Conservation (phyloP, 2,113 vertebrate genomes). For the Rattus norvegicus region DNA sequence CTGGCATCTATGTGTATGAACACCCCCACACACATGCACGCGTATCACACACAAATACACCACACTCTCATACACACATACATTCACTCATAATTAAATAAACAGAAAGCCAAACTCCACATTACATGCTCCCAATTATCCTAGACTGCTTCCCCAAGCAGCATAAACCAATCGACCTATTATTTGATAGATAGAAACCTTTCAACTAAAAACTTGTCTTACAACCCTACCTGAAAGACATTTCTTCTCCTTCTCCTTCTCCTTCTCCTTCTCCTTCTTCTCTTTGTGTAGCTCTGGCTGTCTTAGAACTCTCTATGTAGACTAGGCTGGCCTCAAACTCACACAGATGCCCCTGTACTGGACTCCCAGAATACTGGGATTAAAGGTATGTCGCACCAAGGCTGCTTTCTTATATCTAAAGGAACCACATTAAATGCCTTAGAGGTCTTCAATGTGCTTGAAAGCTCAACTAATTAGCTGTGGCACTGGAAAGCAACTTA, state of each 20-base stretch:
- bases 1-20: neutral
- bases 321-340: neutral
- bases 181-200: slow-evolving; percentile 17
- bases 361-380: neutral
- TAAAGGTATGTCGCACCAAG: neutral
- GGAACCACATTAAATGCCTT: neutral
- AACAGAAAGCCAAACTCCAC: neutral
- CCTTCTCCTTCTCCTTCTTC: neutral
- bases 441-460: neutral
- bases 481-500: neutral
- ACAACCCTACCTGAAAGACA: neutral
- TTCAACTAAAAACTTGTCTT: slow-evolving; percentile 11
- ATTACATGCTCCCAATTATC: slow-evolving; percentile 36
- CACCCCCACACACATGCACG: neutral
- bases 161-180: neutral
- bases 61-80: neutral
- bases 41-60: neutral
- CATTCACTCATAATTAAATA: neutral
- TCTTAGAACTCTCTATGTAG: neutral
- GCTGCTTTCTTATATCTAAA: neutral
- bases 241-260: neutral
- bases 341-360: neutral
- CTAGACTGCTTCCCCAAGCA: neutral
- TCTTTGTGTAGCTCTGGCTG: neutral
- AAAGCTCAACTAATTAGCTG: slow-evolving; percentile 9